These are phyloP conservation scores for Dendronephthya gigantea DNA, from an alignment of 64 coral and sea anemone species.

Conservation along the genomic window DNA sequence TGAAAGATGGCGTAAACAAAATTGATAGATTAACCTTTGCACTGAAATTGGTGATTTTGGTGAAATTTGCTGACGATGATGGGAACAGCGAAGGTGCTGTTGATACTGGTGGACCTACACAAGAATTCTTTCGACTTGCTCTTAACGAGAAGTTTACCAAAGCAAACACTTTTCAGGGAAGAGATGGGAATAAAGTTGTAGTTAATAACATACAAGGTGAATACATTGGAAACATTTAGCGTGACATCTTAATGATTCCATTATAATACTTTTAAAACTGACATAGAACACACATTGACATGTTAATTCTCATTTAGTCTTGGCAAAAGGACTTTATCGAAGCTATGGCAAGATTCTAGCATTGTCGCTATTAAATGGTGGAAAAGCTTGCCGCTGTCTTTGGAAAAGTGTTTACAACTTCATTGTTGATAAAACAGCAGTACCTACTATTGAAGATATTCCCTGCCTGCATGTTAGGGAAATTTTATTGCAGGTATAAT, in stretches of 20 bases:
- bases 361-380: too few relatives aligned
- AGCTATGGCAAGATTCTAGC: constrained; percentile 27
- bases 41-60: not conserved
- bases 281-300: too few relatives aligned
- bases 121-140: not conserved
- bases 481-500: too few relatives aligned
- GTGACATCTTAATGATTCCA: too few relatives aligned
- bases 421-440: constrained; percentile 1
- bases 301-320: too few relatives aligned
- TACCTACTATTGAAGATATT: not conserved
- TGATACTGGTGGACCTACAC: not conserved
- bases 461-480: too few relatives aligned
- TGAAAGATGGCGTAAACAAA: too few relatives aligned
- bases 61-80: not conserved
- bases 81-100: constrained; percentile 1
- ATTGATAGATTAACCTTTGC: too few relatives aligned
- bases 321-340: not conserved
- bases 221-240: too few relatives aligned
- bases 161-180: not conserved
- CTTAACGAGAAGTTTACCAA: not conserved
- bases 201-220: too few relatives aligned
- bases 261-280: too few relatives aligned
- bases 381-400: constrained; percentile 10
- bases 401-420: constrained; percentile 25
- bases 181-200: too few relatives aligned